A percentile compares a stretch with the other conserved stretches of the same genome.
Evolutionary conservation across 2,888 invertebrate species (phyloP).

Genomic region (Tenthredo distinguenda): DNA sequence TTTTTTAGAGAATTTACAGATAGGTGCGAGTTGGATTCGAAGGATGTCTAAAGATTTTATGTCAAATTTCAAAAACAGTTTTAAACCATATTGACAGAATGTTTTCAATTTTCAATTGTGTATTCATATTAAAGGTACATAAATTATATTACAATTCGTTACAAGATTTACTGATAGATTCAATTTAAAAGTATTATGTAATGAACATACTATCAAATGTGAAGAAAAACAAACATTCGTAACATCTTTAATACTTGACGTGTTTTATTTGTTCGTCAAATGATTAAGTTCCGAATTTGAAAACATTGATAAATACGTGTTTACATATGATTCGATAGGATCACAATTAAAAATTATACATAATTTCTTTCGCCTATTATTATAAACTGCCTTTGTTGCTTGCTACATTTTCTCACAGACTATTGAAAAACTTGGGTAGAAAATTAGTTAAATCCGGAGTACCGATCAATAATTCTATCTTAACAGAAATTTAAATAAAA

Average conservation of each 20-base stretch:
- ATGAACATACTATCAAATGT: background rate
- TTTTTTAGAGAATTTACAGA: background rate
- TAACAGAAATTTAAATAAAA: background rate
- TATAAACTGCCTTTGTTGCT: slow-evolving; percentile 17
- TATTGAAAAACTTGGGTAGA: background rate
- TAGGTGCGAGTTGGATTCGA: background rate
- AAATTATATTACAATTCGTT: slow-evolving; percentile 49
- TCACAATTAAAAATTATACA: slow-evolving; percentile 17
- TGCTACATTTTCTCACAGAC: background rate
- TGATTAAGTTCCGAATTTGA: background rate
- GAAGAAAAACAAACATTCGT: slow-evolving; percentile 11
- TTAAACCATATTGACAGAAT: background rate
- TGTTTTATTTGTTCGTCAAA: slow-evolving; percentile 5
- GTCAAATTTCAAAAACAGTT: background rate
- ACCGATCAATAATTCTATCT: background rate
- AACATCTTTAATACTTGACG: background rate
- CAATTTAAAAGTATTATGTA: background rate
- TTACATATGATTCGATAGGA: background rate
- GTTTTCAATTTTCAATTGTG: slow-evolving; percentile 38
- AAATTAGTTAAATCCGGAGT: background rate
- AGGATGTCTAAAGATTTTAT: background rate
- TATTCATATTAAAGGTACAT: slow-evolving; percentile 47
- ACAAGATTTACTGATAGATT: background rate
- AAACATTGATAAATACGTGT: slow-evolving; percentile 29
- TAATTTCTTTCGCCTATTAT: background rate